Base-by-base conservation (phyloP, 2,797 vertebrate genomes). In the Lycodopsis pacificus region DNA sequence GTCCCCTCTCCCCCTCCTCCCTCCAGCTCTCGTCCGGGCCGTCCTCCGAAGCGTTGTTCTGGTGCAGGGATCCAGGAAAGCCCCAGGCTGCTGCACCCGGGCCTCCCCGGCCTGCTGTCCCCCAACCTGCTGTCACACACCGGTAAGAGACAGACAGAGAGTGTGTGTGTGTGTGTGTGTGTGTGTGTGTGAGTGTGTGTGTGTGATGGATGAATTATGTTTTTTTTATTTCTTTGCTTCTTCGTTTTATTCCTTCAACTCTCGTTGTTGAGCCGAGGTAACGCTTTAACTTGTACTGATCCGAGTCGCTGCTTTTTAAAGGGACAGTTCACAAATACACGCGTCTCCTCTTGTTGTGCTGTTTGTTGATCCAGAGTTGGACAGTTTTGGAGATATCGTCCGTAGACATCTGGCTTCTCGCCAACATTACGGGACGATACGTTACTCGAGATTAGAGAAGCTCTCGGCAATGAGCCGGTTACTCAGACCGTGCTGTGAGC, bases 11-110 rank as follows among this genome's bases (percentile, higher is more conserved):
- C 17, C 10, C 48, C 10, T 44, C 46, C 46, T 15, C 61, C 63
- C 62, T 79, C 19, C 95, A 98, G 97, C 94, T 98, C 97, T 75
- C 96, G 97, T 3, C 97, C 97, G 0, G 97, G 97, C 77, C 96
- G 97, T 66, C 97, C 97, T 86, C 97, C 97, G 30, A 98, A 98
- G 84, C 96, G 96, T 22, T 97, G 97, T 14, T 93, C 97, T 85
- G 97, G 96, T 86, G 95, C 96, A 9, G 92, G 96, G 22, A 94
- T 97, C 87, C 97, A 97, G 92, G 97, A 98, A 40, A 97, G 96
- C 76, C 94, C 96, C 11, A 95, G 94, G 86, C 96, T 97, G 76
- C 95, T 98, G 76, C 96, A 97, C 92, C 97, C 96, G 51, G 95
- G 96, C 88, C 96, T 99, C 49, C 96, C 97, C 82, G 96, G 96